Conservation (phyloP, 2,888 invertebrate species). For the Apomyelois bistriatella region DNA sequence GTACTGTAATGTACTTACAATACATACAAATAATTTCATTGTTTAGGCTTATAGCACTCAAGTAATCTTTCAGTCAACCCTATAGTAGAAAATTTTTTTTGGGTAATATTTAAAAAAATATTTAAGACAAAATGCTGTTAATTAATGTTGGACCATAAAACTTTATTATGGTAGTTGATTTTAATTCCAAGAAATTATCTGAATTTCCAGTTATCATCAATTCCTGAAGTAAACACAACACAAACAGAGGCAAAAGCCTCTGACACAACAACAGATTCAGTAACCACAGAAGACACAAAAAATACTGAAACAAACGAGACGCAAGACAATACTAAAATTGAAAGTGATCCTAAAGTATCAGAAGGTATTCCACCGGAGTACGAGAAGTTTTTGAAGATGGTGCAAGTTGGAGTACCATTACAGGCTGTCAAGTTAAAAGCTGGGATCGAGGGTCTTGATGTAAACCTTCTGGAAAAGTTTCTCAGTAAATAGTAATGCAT, state of each 20-base stretch:
- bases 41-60: too few species aligned
- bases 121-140: too few species aligned
- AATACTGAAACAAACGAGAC: constrained; percentile 8
- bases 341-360: constrained; percentile 9
- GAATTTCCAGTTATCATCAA: constrained; percentile 69
- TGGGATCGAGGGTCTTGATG: constrained; percentile 89
- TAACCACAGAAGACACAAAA: constrained; percentile 3
- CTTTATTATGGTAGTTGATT: too few species aligned
- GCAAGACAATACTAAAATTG: constrained; percentile 8
- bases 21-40: too few species aligned
- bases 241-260: constrained; percentile 24
- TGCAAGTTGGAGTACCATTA: constrained; percentile 92
- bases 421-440: constrained; percentile 91
- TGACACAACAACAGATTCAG: constrained; percentile 12
- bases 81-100: too few species aligned
- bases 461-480: constrained; percentile 81
- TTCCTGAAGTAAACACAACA: constrained; percentile 62
- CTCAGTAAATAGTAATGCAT: constrained; percentile 36
- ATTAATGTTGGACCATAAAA: too few species aligned
- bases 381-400: constrained; percentile 92
- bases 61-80: too few species aligned
- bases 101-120: too few species aligned
- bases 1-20: too few species aligned
- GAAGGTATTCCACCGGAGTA: constrained; percentile 82
- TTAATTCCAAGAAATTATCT: too few species aligned